A percentile compares a stretch with the other conserved stretches of the same genome.
phyloP scores from a whole-genome alignment of 1,140 invertebrate species.

The Drosophila leontia region DNA sequence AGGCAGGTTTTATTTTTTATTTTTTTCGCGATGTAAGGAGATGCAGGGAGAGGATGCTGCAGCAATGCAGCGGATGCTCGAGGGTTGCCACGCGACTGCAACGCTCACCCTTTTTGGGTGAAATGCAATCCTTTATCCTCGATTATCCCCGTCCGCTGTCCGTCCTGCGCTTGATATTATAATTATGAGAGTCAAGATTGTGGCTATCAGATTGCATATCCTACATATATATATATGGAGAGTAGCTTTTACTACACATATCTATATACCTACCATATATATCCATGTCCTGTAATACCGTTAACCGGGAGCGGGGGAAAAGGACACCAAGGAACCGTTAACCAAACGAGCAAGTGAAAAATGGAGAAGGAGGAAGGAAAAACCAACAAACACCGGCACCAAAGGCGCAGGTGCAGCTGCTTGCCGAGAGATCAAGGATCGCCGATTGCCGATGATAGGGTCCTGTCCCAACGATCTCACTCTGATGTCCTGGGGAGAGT shows the following conservation, averaged over 20 bases:
- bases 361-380: slow-evolving; percentile 1
- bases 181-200: slow-evolving; percentile 62
- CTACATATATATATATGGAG: not conserved
- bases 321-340: slow-evolving; percentile 50
- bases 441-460: slow-evolving; percentile 53
- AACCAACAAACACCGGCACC: slow-evolving; percentile 38
- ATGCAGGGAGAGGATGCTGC: slow-evolving; percentile 16
- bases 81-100: slow-evolving; percentile 35
- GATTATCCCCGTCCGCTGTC: slow-evolving; percentile 12
- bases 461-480: slow-evolving; percentile 19
- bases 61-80: not conserved
- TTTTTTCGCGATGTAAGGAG: slow-evolving; percentile 3
- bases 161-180: slow-evolving; percentile 57
- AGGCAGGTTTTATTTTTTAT: not conserved
- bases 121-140: slow-evolving; percentile 54
- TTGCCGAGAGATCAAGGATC: slow-evolving; percentile 40
- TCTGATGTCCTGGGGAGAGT: slow-evolving; percentile 5
- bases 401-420: slow-evolving; percentile 72
- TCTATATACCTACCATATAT: slow-evolving; percentile 3
- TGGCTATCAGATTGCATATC: slow-evolving; percentile 22
- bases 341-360: slow-evolving; percentile 12
- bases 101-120: not conserved
- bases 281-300: slow-evolving; percentile 50
- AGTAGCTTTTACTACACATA: too few species aligned
- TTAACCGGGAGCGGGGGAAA: slow-evolving; percentile 29